Base-by-base conservation (phyloP, 2,888 invertebrate species). In the Nymphalis polychloros region DNA sequence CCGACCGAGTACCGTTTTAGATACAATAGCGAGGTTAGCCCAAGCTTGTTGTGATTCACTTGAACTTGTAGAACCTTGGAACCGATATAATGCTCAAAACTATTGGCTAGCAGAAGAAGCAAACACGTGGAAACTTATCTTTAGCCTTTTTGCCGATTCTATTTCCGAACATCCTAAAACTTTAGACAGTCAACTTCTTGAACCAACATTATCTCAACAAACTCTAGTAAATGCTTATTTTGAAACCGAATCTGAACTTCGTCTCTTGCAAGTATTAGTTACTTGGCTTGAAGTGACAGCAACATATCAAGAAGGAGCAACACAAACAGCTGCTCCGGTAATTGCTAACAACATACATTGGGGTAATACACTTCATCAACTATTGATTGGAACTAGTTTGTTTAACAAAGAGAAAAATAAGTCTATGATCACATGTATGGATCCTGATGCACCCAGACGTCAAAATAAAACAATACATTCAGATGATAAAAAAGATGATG, bases 271-370 rank as follows among this genome's bases (percentile, higher is more conserved):
- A 85, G 84, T 98, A 60, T 95, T 98, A 52, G 96, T 98, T 31
- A 98, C 98, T 85, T 98, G 98, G 98, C 85, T 98, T 64, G 98
- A 98, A 86, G 94, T 95, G 50, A 96, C 96, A 83, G 96, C 97
- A 20, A 95, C 96, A 79, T 97, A 96, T 81, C 96, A 97, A 46
- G 98, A 98, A 84, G 89, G 87, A 75, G 84, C 89, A 0, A 90
- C 90, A 10, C 86, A 89, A 67, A 89, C 90, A 2, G 81, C 88
- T 0, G 90, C 89, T 53, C 91, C 92, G 53, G 82, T 92, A 0
- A 88, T 90, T 52, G 84, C 84, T n/a, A 92, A 92, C 70, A 95
- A 96, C 64, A 94, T 97, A 59, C 96, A 97, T 46, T 98, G 98
- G 98, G 97, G 98, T 84, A 98, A 98, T 82, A 98, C 98, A 2